phyloP scores from a whole-genome alignment of 2,888 invertebrate species.

The Choristoneura rosaceana region DNA sequence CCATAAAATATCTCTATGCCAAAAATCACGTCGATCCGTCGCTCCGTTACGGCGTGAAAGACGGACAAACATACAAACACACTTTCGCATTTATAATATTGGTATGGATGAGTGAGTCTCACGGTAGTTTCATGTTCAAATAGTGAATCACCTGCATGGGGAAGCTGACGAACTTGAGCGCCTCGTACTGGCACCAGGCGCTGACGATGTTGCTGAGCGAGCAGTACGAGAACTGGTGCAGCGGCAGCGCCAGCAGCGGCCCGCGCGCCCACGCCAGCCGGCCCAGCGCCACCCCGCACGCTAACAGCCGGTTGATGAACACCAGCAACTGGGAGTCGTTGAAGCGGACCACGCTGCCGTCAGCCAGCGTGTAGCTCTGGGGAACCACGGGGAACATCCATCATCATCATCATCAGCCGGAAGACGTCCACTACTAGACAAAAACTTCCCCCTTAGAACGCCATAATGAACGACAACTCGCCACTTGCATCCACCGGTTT shows the following conservation, averaged over 20 bases:
- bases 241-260: constrained; percentile 91
- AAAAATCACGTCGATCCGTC: no score
- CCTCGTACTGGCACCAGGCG: constrained; percentile 99
- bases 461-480: no score
- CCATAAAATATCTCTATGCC: no score
- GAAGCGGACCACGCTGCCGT: constrained; percentile 89
- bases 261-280: constrained; percentile 86
- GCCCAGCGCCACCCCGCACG: constrained; percentile 89
- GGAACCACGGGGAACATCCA: neutral
- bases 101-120: no score
- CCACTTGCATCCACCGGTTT: no score
- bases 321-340: constrained; percentile 98
- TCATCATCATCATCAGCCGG: no score
- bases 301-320: constrained; percentile 96
- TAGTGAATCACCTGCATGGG: constrained; percentile 94
- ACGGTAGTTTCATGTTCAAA: no score
- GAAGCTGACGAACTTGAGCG: constrained; percentile 98
- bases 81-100: no score
- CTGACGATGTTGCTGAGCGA: constrained; percentile 99
- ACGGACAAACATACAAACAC: no score
- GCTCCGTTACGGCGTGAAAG: no score
- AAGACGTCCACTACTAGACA: no score
- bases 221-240: constrained; percentile 98
- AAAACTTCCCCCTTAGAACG: no score
- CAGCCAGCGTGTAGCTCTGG: constrained; percentile 88